phyloP scores from a whole-genome alignment of 1,140 invertebrate genomes.

The Bombus balteatus region DNA sequence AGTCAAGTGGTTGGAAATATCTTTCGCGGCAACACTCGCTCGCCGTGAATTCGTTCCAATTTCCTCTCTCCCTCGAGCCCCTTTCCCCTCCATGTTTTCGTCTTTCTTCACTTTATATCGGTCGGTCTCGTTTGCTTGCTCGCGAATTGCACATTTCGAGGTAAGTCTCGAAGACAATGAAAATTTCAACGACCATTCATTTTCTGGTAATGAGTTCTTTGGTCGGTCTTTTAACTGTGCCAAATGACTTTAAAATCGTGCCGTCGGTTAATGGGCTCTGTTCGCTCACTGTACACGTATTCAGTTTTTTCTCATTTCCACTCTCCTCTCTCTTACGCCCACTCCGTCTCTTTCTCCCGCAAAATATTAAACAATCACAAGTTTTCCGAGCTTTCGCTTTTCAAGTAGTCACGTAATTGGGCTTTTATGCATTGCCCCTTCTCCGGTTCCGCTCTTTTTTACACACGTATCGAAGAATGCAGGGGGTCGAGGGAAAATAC shows the following conservation, averaged over 20 bases:
- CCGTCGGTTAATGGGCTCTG: slow-evolving; percentile 25
- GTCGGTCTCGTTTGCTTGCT: not conserved
- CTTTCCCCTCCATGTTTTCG: no score
- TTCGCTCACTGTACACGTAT: slow-evolving; percentile 8
- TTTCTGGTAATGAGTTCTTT: slow-evolving; percentile 50
- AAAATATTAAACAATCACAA: slow-evolving; percentile 57
- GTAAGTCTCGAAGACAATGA: slow-evolving; percentile 50
- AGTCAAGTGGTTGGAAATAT: slow-evolving; percentile 45
- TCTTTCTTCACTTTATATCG: not conserved
- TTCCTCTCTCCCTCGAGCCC: not conserved
- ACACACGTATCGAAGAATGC: slow-evolving; percentile 12
- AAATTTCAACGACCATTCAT: slow-evolving; percentile 51
- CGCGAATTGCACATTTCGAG: slow-evolving; percentile 44
- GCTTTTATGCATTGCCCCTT: slow-evolving; percentile 48
- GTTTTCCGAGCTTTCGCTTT: slow-evolving; percentile 43
- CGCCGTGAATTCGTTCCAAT: slow-evolving; percentile 34
- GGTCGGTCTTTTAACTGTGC: slow-evolving; percentile 38
- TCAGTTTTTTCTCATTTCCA: not conserved
- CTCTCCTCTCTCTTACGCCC: not conserved
- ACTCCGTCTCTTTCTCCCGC: not conserved
- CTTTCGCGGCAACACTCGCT: slow-evolving; percentile 25
- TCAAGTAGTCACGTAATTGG: slow-evolving; percentile 52
- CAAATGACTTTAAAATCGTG: slow-evolving; percentile 49
- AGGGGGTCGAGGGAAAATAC: not conserved
- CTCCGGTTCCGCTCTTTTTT: slow-evolving; percentile 42